These are phyloP conservation scores for Acropternis orthonyx DNA, from an alignment of 2,797 vertebrate genomes.

Conservation along the genomic window DNA sequence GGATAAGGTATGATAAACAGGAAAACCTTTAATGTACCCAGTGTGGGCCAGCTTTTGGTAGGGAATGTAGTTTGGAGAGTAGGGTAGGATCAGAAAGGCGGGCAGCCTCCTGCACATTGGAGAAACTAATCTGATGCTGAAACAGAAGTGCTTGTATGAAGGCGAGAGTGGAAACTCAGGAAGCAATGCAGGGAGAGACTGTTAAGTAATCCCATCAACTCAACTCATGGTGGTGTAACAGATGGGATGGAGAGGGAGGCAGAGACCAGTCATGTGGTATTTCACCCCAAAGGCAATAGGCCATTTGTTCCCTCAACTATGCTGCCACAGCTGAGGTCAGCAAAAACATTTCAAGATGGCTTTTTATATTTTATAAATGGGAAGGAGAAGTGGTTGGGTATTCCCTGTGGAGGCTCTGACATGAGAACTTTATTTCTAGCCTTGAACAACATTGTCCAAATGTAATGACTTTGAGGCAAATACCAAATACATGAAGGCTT, in stretches of 20 bases:
- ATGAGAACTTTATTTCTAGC: not conserved
- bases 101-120: not conserved
- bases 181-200: not conserved
- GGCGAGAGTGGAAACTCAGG: not conserved
- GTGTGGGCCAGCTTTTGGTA: not conserved
- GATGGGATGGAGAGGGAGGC: not conserved
- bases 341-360: not conserved
- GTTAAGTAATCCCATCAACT: not conserved
- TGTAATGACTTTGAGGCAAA: not conserved
- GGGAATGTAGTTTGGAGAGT: not conserved
- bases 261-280: not conserved
- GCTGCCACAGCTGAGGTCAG: not conserved
- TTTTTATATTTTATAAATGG: not conserved
- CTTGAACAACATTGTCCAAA: not conserved
- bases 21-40: not conserved
- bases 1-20: not conserved
- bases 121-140: not conserved
- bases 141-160: not conserved
- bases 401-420: not conserved
- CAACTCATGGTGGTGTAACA: fast-evolving
- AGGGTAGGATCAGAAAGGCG: not conserved
- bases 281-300: not conserved
- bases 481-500: not conserved
- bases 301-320: not conserved
- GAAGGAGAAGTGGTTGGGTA: not conserved